Conservation (phyloP, 2,113 vertebrate genomes). For the Actinemys pallida region DNA sequence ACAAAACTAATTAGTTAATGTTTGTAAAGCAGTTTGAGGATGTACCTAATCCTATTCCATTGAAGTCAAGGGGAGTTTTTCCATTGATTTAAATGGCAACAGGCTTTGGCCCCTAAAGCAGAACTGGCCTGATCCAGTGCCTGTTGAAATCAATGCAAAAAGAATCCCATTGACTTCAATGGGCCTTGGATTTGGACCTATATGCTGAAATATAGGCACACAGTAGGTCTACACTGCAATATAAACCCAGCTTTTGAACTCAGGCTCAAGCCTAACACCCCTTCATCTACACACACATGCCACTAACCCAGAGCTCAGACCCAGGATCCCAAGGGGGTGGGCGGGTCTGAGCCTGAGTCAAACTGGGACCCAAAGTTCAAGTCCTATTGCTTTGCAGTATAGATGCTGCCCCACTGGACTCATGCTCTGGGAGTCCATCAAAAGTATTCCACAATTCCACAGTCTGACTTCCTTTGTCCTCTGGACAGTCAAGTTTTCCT, state of each 20-base stretch:
- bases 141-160: background rate
- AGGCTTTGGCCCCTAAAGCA: background rate
- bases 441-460: background rate
- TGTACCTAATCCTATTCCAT: background rate
- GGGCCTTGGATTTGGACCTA: background rate
- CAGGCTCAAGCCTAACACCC: background rate
- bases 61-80: background rate
- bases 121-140: background rate
- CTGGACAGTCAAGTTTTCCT: background rate
- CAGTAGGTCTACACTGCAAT: background rate
- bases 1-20: background rate
- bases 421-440: background rate
- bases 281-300: background rate
- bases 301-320: background rate
- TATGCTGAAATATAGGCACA: background rate
- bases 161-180: background rate
- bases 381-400: background rate
- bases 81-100: background rate
- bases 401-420: no score
- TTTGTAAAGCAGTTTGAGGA: background rate
- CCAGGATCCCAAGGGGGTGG: background rate
- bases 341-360: background rate
- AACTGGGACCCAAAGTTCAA: background rate
- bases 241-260: background rate
- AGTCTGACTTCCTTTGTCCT: background rate